A percentile compares a stretch with the other conserved stretches of the same genome.
phyloP scores from a whole-genome alignment of 2,888 invertebrate species.

The Synergus itoensis region DNA sequence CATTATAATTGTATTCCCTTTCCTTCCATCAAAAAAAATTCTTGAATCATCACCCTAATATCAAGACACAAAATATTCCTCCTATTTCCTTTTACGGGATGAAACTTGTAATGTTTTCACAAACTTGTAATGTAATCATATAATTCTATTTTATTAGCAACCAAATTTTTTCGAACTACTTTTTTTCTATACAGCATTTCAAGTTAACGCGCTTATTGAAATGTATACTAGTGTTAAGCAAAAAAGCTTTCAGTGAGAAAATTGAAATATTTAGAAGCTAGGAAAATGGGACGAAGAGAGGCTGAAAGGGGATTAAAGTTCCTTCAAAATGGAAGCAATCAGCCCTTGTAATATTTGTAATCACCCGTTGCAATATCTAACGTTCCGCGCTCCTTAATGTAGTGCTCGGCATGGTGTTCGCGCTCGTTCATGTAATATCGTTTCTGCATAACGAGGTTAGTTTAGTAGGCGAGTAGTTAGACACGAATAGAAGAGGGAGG shows the following conservation, averaged over 20 bases:
- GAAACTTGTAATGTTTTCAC: too few relatives aligned
- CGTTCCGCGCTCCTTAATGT: slow-evolving; percentile 24
- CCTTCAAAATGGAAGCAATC: not conserved
- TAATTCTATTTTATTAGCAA: too few relatives aligned
- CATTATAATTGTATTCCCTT: too few relatives aligned
- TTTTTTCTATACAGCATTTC: too few relatives aligned
- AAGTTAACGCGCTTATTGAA: too few relatives aligned
- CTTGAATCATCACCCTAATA: too few relatives aligned
- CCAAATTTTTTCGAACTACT: too few relatives aligned
- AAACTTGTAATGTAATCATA: too few relatives aligned
- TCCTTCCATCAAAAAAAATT: too few relatives aligned
- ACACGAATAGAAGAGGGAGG: slow-evolving; percentile 20
- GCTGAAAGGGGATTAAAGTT: not conserved
- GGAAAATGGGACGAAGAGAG: not conserved
- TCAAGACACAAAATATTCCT: too few relatives aligned
- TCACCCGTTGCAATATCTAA: slow-evolving; percentile 28
- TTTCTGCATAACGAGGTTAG: slow-evolving; percentile 41
- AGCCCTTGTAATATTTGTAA: slow-evolving; percentile 28
- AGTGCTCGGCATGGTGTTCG: slow-evolving; percentile 30
- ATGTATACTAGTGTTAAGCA: too few relatives aligned
- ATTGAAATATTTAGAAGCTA: not conserved
- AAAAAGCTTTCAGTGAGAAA: not conserved
- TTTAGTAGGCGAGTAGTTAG: slow-evolving; percentile 36
- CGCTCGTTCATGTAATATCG: slow-evolving; percentile 32
- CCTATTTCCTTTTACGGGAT: too few relatives aligned